Base-by-base conservation (phyloP, 2,888 invertebrate species). In the Acronicta alni region DNA sequence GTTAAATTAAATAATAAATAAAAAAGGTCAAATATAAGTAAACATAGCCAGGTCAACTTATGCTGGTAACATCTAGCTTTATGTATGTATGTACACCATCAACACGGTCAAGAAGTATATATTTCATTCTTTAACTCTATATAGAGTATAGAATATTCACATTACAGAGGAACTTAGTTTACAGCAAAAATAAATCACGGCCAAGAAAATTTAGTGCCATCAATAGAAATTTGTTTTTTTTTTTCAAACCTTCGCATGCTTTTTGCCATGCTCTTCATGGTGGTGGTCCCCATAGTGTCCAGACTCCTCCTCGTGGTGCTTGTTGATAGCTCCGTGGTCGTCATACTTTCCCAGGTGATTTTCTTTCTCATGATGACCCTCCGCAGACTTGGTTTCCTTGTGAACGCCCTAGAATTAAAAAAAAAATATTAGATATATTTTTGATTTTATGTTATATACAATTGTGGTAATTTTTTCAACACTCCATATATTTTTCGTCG, bases 341-440 rank as follows among this genome's bases (percentile, higher is more conserved):
- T 95, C 91, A 83, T 96, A 96, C 69, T 95, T 95, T 17, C 95
- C 95, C 30, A 95, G 91, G 75, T 96, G 96, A 42, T 95, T 94
- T 76, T 96, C 96, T 66, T 96, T 96, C 75, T 96, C 96, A 79
- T 96, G 96, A 76, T 96, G 95, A 0, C 97, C 97, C 73, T 96
- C 96, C 52, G 95, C 92, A 1, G 94, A 95, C 80, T 96, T 96
- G 58, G 95, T 95, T 72, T 95, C 95, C 67, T 96, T 94, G 82
- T 96, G 96, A 64, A 94, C 87, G 2, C 95, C 94, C 91, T 93
- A 82, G 12, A 66, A 69, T 37, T 43, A 18, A 14, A 16, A 14
- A 0, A 45, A 9, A 7, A 4, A 0, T 17, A 4, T 65, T 17
- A 70, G 39, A 17, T 2, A 20, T 10, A n/a, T n/a, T n/a, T n/a